Percentiles rank a stretch among this genome's conserved stretches.
Conservation (phyloP, 1,140 invertebrate species). For the Zaprionus ghesquierei region DNA sequence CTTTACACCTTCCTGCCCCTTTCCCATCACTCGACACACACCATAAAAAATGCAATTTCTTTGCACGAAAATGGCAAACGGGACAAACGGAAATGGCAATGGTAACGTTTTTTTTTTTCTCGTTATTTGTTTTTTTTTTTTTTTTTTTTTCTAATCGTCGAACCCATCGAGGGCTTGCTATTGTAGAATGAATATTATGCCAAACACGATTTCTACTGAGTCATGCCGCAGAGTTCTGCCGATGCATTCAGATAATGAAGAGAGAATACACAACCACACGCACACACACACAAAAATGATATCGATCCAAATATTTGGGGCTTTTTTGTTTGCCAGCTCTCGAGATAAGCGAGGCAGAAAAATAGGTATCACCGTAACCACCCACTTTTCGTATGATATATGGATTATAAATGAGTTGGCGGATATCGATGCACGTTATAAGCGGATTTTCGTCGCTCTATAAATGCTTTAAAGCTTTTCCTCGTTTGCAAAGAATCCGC, state of each 20-base stretch:
- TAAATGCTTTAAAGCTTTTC: too few species aligned
- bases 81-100: slow-evolving; percentile 27
- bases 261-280: neutral
- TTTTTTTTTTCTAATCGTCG: neutral
- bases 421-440: neutral
- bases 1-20: neutral
- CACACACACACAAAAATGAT: neutral
- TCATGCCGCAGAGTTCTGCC: neutral
- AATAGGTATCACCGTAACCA: slow-evolving; percentile 6
- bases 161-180: neutral
- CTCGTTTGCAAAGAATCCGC: too few species aligned
- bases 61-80: slow-evolving; percentile 24
- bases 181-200: slow-evolving; percentile 1
- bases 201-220: slow-evolving; percentile 10
- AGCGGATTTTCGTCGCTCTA: neutral
- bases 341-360: slow-evolving; percentile 13
- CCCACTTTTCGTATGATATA: neutral
- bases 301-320: slow-evolving; percentile 32
- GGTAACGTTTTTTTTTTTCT: neutral
- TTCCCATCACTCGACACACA: neutral
- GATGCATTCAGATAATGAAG: slow-evolving; percentile 15
- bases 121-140: slow-evolving; percentile 1
- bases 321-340: slow-evolving; percentile 19
- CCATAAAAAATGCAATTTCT: slow-evolving; percentile 28
- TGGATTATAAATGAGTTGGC: neutral